These are phyloP conservation scores for Cyclura pinguis DNA, from an alignment of 2,797 vertebrate species.

Conservation along the genomic window DNA sequence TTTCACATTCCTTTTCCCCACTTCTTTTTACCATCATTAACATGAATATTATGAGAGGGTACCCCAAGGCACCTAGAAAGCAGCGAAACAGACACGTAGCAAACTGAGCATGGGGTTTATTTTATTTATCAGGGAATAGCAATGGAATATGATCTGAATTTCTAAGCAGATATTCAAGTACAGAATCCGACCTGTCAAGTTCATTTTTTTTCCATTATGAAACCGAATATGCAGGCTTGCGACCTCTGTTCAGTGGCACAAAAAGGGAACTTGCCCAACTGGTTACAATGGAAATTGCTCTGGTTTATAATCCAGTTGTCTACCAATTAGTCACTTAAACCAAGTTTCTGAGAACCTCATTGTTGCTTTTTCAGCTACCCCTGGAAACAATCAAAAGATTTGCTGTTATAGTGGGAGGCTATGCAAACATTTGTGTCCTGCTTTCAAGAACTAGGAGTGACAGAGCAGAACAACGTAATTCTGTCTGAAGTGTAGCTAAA, in stretches of 20 bases:
- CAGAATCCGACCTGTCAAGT: not conserved
- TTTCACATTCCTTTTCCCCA: not conserved
- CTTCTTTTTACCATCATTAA: not conserved
- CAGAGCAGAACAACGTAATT: not conserved
- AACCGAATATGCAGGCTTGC: no score
- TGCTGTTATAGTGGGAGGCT: not conserved
- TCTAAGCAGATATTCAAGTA: not conserved
- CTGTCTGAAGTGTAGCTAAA: constrained; percentile 21
- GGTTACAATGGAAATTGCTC: not conserved
- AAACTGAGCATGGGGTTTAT: not conserved
- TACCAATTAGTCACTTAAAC: constrained; percentile 4
- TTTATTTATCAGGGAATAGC: not conserved
- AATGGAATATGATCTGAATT: not conserved
- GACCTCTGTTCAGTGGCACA: not conserved
- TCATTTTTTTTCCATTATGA: not conserved
- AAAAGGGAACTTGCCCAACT: not conserved
- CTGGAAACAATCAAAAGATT: not conserved
- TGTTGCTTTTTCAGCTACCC: not conserved
- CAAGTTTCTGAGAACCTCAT: not conserved
- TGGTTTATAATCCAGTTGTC: not conserved
- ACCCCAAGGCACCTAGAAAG: no score
- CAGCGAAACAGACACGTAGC: not conserved
- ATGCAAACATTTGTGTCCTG: constrained; percentile 6
- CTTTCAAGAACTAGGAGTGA: not conserved
- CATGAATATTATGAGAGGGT: not conserved